Conservation (phyloP, 2,888 invertebrate genomes). For the Cataglyphis rosenhaueri region DNA sequence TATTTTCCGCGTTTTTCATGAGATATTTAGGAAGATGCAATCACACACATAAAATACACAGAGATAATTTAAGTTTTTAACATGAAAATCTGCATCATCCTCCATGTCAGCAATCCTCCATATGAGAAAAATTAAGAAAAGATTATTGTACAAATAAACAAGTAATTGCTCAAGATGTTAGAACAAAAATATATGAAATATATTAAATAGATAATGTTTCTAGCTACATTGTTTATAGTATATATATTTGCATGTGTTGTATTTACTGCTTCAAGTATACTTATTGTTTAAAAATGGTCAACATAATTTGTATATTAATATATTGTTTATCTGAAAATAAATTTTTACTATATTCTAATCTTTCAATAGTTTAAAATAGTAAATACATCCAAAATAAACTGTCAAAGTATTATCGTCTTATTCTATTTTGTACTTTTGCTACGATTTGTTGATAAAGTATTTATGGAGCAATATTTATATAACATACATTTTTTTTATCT, state of each 20-base stretch:
- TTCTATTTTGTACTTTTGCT: background rate
- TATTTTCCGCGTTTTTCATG: background rate
- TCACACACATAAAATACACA: background rate
- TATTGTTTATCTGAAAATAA: background rate
- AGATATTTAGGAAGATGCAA: background rate
- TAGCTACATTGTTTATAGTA: background rate
- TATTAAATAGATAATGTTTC: background rate
- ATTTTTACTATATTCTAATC: background rate
- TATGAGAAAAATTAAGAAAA: background rate
- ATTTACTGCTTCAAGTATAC: background rate
- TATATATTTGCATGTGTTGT: background rate
- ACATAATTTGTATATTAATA: background rate
- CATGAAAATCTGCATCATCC: background rate
- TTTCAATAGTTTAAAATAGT: background rate
- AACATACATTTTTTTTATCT: background rate
- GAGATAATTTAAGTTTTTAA: background rate
- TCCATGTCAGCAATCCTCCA: background rate
- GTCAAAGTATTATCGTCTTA: background rate
- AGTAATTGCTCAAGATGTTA: background rate
- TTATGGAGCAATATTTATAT: background rate
- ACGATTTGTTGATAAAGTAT: background rate
- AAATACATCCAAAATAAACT: background rate
- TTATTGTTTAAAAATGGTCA: background rate
- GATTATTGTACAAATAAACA: background rate
- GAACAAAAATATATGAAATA: background rate